Base-by-base conservation (phyloP, 2,888 invertebrate genomes). In the Melanostoma mellinum region DNA sequence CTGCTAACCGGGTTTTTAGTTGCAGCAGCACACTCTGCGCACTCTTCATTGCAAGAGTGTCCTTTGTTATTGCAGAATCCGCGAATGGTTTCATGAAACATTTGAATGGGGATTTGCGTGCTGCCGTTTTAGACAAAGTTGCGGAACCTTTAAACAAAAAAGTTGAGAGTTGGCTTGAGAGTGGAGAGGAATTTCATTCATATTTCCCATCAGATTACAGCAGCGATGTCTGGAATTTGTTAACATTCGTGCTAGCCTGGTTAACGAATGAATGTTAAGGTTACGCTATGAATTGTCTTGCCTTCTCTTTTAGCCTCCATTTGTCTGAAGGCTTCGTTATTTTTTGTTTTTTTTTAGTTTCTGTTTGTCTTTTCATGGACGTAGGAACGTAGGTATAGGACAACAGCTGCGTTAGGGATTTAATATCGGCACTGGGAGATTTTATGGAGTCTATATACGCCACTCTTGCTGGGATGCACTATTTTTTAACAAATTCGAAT, bases 171-270 rank as follows among this genome's bases (percentile, higher is more conserved):
- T 40, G 52, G 10, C 52, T 32, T 33, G 4, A 9, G 20, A 40
- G 40, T 6, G 65, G 48, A 5, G 6, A 46, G 50, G 50, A 61
- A 63, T 78, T 71, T 72, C 78, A 78, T 73, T 78, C 78, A 78
- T 78, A 78, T 78, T 78, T 73, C 73, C 78, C 73, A 67, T 67
- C 78, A 78, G 77, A 67, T 78, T 78, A 78, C 77, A 72, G 50
- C 38, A 38, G 44, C 33, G 35, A 30, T 42, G 60, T 50, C 60
- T 61, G 50, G 52, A 46, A 75, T 80, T 75, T 75, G 80, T 80
- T 56, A 79, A 58, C 63, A 10, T 74, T 74, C 67, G 68, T 74
- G 68, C 68, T 63, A 40, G 55, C 30, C 50, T 74, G 56, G 80
- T 65, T 56, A 68, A 61, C 69, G 52, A 75, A 80, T 75, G 80